Conservation (phyloP, 2,797 vertebrate genomes). For the Artibeus jamaicensis region DNA sequence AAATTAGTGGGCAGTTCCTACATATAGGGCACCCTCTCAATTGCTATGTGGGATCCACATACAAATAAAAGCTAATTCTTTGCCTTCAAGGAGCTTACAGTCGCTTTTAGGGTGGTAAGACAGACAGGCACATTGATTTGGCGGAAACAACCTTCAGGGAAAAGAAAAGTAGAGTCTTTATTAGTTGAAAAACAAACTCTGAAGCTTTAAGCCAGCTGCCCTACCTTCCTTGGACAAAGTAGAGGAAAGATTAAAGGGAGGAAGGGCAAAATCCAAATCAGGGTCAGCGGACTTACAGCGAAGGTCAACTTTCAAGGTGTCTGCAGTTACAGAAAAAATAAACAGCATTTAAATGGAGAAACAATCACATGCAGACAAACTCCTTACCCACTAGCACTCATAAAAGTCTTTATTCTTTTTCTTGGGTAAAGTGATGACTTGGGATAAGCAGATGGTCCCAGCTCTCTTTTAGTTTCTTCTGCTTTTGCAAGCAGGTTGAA, state of each 20-base stretch:
- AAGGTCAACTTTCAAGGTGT: not conserved
- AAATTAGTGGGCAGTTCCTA: not conserved
- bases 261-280: not conserved
- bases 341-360: not conserved
- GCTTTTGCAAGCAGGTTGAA: not conserved
- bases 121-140: not conserved
- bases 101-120: not conserved
- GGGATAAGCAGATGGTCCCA: not conserved
- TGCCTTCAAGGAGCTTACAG: not conserved
- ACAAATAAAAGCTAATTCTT: not conserved
- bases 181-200: not conserved
- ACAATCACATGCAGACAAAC: not conserved
- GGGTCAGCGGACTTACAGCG: not conserved
- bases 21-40: not conserved
- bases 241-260: not conserved
- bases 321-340: not conserved
- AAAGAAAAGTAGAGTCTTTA: conserved; percentile 12
- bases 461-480: not conserved
- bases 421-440: too few relatives aligned
- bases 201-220: not conserved
- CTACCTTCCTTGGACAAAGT: not conserved
- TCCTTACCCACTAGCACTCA: not conserved
- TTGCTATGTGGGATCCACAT: not conserved
- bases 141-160: not conserved
- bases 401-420: not conserved